Evolutionary conservation across 1,140 invertebrate species (phyloP), one percentile per base, ranked within the genome.

Genomic region (Drosophila watanabei): DNA sequence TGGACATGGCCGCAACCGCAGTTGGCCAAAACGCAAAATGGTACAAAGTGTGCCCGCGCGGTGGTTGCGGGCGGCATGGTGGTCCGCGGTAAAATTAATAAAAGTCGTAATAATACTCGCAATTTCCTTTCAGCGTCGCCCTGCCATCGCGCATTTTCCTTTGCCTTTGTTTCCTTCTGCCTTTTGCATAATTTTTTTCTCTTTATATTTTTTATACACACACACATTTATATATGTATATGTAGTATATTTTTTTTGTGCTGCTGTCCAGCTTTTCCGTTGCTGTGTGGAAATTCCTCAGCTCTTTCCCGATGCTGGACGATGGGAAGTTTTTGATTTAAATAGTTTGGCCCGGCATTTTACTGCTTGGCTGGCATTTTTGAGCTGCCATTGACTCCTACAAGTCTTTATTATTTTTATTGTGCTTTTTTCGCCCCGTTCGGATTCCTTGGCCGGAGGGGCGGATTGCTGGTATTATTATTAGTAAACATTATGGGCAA

Each of bases 31-130:
- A 73, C 60, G 77, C 80, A 79, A 72, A 60, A 72, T 73, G 61
- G 86, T 82, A 87, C 84, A 87, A 87, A 87, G 28, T 62, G 60
- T 48, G 57, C 56, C 51, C 52, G 54, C 9, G 54, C 24, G 35
- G 41, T 20, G 30, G 46, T 30, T 14, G 45, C 32, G 39, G 52
- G 18, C 8, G 46, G 48, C 24, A 24, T 24, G 16, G 14, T 48
- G 61, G 61, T 65, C 61, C 10, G 71, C 68, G 75, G 79, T 54
- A 90, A 90, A 90, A 90, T 90, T 90, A 90, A 90, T 90, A 90
- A 90, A 90, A 90, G 86, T 90, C 86, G 84, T 90, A 90, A 90
- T 90, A 90, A 90, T 90, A 82, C 86, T 90, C 82, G 86, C 82
- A 90, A 90, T 82, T 90, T 90, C 87, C 86, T 90, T 86, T 80